Conservation (phyloP, 1,140 invertebrate genomes). For the Anastrepha obliqua region DNA sequence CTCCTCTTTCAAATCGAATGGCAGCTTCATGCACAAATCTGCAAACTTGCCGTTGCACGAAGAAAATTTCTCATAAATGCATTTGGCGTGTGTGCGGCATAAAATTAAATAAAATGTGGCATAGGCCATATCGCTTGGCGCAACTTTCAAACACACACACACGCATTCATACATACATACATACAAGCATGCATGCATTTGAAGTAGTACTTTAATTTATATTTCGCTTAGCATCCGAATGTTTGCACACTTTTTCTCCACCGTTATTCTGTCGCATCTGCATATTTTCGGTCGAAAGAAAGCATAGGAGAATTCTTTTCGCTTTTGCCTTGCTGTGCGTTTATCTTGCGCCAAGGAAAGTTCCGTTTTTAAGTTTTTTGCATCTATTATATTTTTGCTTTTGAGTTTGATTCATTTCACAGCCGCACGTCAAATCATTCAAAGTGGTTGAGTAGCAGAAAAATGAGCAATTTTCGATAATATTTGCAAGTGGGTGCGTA, state of each 20-base stretch:
- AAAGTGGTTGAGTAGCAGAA: background rate
- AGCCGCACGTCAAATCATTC: background rate
- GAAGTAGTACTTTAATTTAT: slow-evolving; percentile 38
- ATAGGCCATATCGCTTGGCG: slow-evolving; percentile 66
- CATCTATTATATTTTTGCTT: background rate
- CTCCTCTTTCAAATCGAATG: too few species aligned
- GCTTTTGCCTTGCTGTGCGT: background rate
- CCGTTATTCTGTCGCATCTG: background rate
- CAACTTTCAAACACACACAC: background rate
- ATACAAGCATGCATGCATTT: background rate
- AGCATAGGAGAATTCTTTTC: background rate
- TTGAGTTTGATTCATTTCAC: slow-evolving; percentile 3
- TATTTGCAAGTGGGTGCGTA: background rate
- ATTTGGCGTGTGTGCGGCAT: slow-evolving; percentile 56
- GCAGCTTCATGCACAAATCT: too few species aligned
- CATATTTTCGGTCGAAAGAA: background rate
- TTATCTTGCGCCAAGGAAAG: too few species aligned
- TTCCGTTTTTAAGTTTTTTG: background rate
- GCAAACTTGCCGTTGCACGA: too few species aligned
- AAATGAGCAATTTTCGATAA: background rate
- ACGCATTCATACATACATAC: background rate
- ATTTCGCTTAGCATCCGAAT: background rate
- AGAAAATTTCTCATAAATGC: background rate
- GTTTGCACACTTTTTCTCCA: slow-evolving; percentile 13
- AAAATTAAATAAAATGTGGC: slow-evolving; percentile 69